Percentiles rank a stretch among this genome's conserved stretches.
Evolutionary conservation across 2,797 vertebrate species (phyloP).

Genomic region (Gallirallus australis): DNA sequence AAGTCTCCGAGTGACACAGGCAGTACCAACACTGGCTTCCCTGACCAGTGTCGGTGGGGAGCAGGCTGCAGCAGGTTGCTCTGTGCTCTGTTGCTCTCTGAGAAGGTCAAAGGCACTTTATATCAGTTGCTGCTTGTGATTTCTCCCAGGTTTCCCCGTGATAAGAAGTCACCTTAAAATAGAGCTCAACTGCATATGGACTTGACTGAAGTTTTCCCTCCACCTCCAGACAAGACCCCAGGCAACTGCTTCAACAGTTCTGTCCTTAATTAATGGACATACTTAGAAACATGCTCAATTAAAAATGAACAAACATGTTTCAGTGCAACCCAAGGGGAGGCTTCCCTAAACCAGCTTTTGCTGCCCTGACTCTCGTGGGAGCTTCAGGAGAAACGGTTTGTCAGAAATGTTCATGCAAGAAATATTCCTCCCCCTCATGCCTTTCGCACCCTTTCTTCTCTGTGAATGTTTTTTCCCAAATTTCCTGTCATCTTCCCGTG

Average conservation of each 20-base stretch:
- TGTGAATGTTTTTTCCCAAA: neutral
- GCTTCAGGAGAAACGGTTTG: neutral
- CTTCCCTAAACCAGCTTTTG: neutral
- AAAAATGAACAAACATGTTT: neutral
- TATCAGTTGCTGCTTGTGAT: accelerated
- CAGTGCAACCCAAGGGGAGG: neutral
- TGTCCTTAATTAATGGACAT: neutral
- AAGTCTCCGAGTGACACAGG: neutral
- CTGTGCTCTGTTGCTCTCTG: neutral
- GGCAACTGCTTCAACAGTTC: neutral
- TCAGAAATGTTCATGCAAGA: neutral
- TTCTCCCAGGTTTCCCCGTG: neutral
- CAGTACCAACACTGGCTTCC: neutral
- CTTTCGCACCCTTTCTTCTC: neutral
- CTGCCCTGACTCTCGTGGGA: neutral
- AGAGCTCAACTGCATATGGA: neutral
- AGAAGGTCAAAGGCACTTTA: neutral
- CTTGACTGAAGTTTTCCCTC: neutral
- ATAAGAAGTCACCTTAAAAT: neutral
- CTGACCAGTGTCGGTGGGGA: accelerated
- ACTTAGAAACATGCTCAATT: neutral
- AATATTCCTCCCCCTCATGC: neutral
- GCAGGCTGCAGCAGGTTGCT: accelerated
- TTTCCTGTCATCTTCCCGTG: neutral
- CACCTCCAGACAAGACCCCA: neutral